Base-by-base conservation (phyloP, 2,113 vertebrate species). In the Cyprinus carpio region DNA sequence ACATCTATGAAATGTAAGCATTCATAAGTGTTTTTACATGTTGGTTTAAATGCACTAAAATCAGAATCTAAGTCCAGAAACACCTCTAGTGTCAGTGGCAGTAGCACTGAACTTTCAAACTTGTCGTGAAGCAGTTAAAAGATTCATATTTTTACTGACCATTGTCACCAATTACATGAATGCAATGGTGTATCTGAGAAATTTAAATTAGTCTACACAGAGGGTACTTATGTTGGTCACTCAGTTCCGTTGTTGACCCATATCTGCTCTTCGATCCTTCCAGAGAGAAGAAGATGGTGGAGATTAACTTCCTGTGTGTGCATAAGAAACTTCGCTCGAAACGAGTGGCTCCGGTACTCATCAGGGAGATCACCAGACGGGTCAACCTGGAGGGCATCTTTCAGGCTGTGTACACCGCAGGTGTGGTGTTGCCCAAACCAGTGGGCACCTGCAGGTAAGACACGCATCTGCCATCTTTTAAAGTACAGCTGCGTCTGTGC, bases 221-320 rank as follows among this genome's bases (percentile, higher is more conserved):
- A 58, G 18, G 23, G 62, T 16, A 31, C 13, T 65, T 16, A 16
- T 72, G 23, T n/a, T 40, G 69, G 4, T 40, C 15, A 23, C 16
- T 72, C 18, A 2, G 27, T 34, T 37, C 10, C 0, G 0, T 40
- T 51, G 75, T 56, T 34, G 2, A 72, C 25, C 12, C 31, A 16
- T 51, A 2, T 31, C 37, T 64, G 75, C 34, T 75, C 15, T 58
- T 12, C 74, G 49, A 83, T 78, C 15, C 18, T 54, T 54, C 67
- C 81, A 99, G 98, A 91, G 96, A 97, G 87, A 99, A 99, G 94
- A 98, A 96, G 92, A 99, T 99, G 98, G 98, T 99, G 54, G 98
- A 99, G 93, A 99, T 99, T 87, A 99, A 99, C 87, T 99, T 99
- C 92, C 93, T 99, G 23, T 99, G 98, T 3, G 98, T 99, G 83